Evolutionary conservation across 1,140 invertebrate species (phyloP).

Genomic region (Drosophila nikananu): DNA sequence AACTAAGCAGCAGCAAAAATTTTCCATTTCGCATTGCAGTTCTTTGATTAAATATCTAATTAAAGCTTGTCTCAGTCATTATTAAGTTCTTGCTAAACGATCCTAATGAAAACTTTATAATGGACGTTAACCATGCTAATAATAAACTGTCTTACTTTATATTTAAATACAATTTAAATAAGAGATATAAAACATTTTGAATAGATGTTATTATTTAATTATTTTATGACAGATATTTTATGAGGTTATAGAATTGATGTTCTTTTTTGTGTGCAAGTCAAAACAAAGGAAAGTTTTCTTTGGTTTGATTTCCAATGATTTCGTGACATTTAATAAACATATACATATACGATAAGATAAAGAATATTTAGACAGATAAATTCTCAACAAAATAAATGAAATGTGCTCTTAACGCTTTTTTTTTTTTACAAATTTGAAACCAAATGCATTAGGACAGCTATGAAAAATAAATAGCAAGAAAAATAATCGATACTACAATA

Average conservation of each 20-base stretch:
- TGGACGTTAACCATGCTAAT: constrained; percentile 4
- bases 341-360: neutral
- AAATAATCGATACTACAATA: too few relatives aligned
- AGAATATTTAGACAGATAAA: neutral
- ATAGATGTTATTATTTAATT: neutral
- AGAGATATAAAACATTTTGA: neutral
- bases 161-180: neutral
- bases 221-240: neutral
- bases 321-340: neutral
- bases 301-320: neutral
- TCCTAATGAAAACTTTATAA: constrained; percentile 1
- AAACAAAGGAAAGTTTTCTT: neutral
- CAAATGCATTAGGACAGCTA: neutral
- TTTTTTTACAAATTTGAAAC: neutral
- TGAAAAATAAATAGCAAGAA: neutral
- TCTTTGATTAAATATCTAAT: neutral
- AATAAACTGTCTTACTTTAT: constrained; percentile 2
- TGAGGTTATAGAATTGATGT: too few relatives aligned
- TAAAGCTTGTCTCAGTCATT: neutral
- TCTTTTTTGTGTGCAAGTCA: too few relatives aligned
- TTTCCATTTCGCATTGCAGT: constrained; percentile 4
- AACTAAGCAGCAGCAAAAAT: neutral
- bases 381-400: too few relatives aligned
- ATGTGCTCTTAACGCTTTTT: neutral
- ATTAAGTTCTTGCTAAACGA: constrained; percentile 4